Evolutionary conservation across 2,113 vertebrate species (phyloP).

Genomic region (Podocnemis expansa): DNA sequence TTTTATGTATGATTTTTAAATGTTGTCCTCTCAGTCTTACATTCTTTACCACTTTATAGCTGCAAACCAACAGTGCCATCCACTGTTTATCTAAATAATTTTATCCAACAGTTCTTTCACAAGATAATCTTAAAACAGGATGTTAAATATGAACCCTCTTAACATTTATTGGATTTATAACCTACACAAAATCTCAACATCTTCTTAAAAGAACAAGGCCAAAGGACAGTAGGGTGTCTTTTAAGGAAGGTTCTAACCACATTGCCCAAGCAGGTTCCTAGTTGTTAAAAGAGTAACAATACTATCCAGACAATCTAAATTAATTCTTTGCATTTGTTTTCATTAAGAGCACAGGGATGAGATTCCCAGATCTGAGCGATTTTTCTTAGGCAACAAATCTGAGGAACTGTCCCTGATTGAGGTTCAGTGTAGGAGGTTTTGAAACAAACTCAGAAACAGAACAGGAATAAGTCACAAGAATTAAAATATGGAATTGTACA

Average conservation of each 20-base stretch:
- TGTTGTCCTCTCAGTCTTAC: not conserved
- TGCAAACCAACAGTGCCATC: conserved; percentile 67
- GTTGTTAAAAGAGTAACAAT: not conserved
- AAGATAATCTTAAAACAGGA: not conserved
- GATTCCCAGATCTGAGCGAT: not conserved
- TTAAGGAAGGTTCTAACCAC: not conserved
- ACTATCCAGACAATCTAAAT: not conserved
- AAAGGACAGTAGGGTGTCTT: not conserved
- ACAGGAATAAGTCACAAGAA: not conserved
- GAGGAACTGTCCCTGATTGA: too few relatives aligned
- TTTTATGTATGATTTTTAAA: not conserved
- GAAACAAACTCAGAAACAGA: not conserved
- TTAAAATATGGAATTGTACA: not conserved
- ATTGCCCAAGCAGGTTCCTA: not conserved
- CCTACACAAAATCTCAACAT: not conserved
- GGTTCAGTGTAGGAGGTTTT: not conserved
- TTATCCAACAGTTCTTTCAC: not conserved
- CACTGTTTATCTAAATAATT: conserved; percentile 36
- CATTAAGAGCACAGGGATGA: not conserved
- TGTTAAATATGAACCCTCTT: not conserved
- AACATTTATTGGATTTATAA: rapidly evolving
- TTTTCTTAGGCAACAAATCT: not conserved
- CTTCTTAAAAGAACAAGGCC: not conserved
- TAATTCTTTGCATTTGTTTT: not conserved
- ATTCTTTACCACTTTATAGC: conserved; percentile 12